Evolutionary conservation across 2,888 invertebrate genomes (phyloP).

Genomic region (Colostygia pectinataria): DNA sequence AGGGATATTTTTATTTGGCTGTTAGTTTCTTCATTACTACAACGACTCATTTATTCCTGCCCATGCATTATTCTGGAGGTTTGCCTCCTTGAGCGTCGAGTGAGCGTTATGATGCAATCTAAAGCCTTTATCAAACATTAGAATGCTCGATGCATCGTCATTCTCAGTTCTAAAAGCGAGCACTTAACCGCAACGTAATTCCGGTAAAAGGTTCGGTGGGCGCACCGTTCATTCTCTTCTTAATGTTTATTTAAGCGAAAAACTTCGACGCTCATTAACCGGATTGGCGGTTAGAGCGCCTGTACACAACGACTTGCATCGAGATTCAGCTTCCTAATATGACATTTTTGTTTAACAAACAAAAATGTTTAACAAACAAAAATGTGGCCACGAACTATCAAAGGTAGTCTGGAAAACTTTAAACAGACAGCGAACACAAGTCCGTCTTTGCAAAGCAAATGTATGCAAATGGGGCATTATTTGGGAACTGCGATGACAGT

Average conservation of each 20-base stretch:
- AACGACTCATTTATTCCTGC: too few relatives aligned
- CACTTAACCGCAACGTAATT: conserved; percentile 72
- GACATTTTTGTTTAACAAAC: too few relatives aligned
- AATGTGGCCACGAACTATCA: neutral
- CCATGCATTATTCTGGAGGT: neutral
- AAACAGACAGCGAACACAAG: too few relatives aligned
- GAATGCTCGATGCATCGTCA: conserved; percentile 47
- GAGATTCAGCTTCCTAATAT: too few relatives aligned
- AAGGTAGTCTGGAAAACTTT: too few relatives aligned
- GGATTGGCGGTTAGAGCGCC: conserved; percentile 57
- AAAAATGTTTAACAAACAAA: neutral
- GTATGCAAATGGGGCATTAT: too few relatives aligned
- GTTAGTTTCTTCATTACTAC: neutral
- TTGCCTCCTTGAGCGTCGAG: neutral
- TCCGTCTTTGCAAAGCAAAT: too few relatives aligned
- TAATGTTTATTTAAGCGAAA: conserved; percentile 79
- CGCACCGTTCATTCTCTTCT: conserved; percentile 65
- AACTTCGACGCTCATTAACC: conserved; percentile 73
- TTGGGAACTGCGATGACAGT: too few relatives aligned
- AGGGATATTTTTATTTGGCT: too few relatives aligned
- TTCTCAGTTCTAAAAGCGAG: conserved; percentile 59
- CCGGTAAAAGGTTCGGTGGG: conserved; percentile 70
- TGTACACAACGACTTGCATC: conserved; percentile 8
- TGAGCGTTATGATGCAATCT: conserved; percentile 6
- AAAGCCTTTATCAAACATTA: conserved; percentile 22